phyloP scores from a whole-genome alignment of 2,888 invertebrate genomes.

The Macropis europaea region DNA sequence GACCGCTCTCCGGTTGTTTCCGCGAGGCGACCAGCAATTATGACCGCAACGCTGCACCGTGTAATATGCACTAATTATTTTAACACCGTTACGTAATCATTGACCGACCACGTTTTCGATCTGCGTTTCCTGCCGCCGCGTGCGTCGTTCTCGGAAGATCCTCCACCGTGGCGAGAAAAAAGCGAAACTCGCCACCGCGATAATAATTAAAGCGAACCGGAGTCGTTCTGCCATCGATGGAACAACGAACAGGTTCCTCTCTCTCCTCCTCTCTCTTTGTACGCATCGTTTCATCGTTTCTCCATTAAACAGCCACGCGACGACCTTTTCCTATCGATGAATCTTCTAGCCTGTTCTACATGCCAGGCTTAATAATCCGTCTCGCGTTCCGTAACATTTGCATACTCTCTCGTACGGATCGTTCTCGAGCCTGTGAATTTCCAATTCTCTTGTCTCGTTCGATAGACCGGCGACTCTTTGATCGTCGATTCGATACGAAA shows the following conservation, averaged over 20 bases:
- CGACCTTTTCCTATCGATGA: not conserved
- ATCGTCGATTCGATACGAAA: not conserved
- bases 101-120: slow-evolving; percentile 55
- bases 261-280: too few relatives aligned
- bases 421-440: not conserved
- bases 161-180: not conserved
- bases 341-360: not conserved
- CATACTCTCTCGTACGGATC: not conserved
- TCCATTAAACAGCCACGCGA: not conserved
- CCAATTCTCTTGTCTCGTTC: not conserved
- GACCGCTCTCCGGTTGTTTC: slow-evolving; percentile 23
- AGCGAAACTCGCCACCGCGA: slow-evolving; percentile 23
- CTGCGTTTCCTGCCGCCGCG: slow-evolving; percentile 31
- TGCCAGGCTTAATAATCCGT: slow-evolving; percentile 13
- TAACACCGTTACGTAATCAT: slow-evolving; percentile 66
- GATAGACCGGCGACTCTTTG: not conserved
- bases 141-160: slow-evolving; percentile 4
- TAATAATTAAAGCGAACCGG: not conserved
- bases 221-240: not conserved
- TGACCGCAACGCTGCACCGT: slow-evolving; percentile 43
- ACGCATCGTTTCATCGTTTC: not conserved
- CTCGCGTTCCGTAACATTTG: slow-evolving; percentile 6
- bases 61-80: slow-evolving; percentile 66
- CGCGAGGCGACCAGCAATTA: slow-evolving; percentile 54
- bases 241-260: not conserved